Evolutionary conservation across 37 sponge, comb jelly and placozoan species (phyloP).

Genomic region (Chondrilla cf. caribensis): DNA sequence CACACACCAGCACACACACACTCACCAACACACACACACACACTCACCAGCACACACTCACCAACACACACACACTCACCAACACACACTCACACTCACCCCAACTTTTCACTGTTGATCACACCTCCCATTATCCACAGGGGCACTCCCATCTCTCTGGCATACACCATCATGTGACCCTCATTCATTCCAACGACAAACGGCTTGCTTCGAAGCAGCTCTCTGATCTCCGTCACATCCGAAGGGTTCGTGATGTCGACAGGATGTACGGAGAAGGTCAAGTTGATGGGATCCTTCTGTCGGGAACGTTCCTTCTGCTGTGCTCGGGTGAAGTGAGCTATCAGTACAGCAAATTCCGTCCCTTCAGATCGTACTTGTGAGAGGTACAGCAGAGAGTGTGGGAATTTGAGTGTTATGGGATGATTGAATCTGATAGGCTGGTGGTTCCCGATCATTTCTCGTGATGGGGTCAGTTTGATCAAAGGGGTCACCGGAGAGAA

Average conservation of each 20-base stretch:
- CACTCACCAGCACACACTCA: too few relatives aligned
- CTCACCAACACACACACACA: too few relatives aligned
- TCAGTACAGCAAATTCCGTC: slow-evolving; percentile 1
- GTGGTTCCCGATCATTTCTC: background rate
- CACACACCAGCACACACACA: too few relatives aligned
- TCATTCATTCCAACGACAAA: background rate
- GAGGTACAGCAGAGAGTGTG: background rate
- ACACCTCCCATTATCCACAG: background rate
- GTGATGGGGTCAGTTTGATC: slow-evolving; percentile 1
- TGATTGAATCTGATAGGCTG: slow-evolving; percentile 1
- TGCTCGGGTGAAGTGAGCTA: background rate
- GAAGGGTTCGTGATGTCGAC: slow-evolving; percentile 7
- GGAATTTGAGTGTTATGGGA: background rate
- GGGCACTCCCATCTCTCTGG: background rate
- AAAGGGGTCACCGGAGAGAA: background rate
- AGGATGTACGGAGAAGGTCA: background rate
- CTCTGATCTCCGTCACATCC: background rate
- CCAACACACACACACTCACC: too few relatives aligned
- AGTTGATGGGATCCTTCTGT: background rate
- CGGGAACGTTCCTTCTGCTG: background rate
- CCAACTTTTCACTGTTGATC: background rate
- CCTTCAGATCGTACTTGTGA: background rate
- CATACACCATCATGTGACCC: background rate
- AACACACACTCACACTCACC: background rate
- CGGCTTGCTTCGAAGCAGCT: background rate